Percentiles rank a stretch among this genome's conserved stretches.
Conservation (phyloP, 2,113 vertebrate species). For the Ellobius talpinus region DNA sequence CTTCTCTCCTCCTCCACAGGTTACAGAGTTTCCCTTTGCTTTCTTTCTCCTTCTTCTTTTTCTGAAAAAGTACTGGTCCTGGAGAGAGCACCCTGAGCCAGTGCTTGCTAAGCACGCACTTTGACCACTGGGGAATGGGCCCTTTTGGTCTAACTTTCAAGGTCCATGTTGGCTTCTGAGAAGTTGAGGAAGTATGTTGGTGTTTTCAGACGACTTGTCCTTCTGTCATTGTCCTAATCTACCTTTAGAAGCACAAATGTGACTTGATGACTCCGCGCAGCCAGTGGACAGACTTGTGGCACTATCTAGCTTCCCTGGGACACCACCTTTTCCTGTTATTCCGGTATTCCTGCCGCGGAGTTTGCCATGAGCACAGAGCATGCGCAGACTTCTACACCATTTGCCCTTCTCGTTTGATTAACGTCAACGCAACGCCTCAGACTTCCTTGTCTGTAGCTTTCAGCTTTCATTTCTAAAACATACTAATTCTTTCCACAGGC, state of each 20-base stretch:
- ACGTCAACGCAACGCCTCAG: background rate
- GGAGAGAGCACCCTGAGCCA: background rate
- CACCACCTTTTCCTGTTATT: background rate
- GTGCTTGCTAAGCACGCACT: background rate
- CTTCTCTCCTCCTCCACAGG: background rate
- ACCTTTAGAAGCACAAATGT: background rate
- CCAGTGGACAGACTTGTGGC: background rate
- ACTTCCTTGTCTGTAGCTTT: conserved; percentile 6
- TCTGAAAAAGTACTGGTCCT: background rate
- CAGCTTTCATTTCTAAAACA: conserved; percentile 49
- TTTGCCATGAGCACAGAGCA: background rate
- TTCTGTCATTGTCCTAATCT: background rate
- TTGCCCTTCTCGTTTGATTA: conserved; percentile 17
- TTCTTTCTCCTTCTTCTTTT: background rate
- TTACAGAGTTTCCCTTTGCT: background rate
- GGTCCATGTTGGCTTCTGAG: background rate
- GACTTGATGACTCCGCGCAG: background rate
- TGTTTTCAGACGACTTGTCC: background rate
- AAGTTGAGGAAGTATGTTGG: background rate
- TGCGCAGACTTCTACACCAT: background rate
- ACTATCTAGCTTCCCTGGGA: background rate
- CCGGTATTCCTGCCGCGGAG: background rate
- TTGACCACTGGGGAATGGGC: background rate
- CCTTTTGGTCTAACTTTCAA: background rate
- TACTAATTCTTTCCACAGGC: conserved; percentile 56